These are phyloP conservation scores for Yponomeuta sedellus DNA, from an alignment of 2,888 invertebrate species.

Conservation along the genomic window DNA sequence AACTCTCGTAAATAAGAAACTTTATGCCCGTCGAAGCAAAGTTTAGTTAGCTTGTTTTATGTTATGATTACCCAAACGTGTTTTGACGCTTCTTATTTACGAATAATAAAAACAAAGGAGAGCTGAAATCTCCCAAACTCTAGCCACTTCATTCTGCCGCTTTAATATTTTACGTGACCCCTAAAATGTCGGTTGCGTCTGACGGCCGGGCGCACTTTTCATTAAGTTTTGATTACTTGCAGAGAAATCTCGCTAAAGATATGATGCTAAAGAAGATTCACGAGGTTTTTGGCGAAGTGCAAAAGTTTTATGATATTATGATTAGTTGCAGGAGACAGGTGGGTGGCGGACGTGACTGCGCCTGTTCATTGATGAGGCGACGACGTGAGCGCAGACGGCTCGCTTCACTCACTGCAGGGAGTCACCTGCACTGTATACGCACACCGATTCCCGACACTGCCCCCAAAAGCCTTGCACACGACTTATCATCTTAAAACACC, in stretches of 20 bases:
- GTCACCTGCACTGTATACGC: background rate
- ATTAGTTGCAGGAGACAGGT: slow-evolving; percentile 63
- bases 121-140: slow-evolving; percentile 56
- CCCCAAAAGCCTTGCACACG: background rate
- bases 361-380: background rate
- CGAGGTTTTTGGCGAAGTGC: slow-evolving; percentile 66
- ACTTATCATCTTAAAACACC: background rate
- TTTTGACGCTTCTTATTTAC: slow-evolving; percentile 60
- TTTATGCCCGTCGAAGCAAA: slow-evolving; percentile 11
- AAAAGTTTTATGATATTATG: slow-evolving; percentile 74
- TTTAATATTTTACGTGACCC: slow-evolving; percentile 77
- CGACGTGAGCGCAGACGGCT: background rate
- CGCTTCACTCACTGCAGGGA: background rate
- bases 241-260: slow-evolving; percentile 50
- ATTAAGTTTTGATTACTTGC: slow-evolving; percentile 72
- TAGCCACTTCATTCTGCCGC: slow-evolving; percentile 72
- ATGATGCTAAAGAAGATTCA: slow-evolving; percentile 51
- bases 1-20: slow-evolving; percentile 4
- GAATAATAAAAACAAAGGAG: slow-evolving; percentile 75
- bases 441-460: background rate
- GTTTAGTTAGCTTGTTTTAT: slow-evolving; percentile 34
- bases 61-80: slow-evolving; percentile 66
- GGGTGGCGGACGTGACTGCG: background rate
- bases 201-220: slow-evolving; percentile 67
- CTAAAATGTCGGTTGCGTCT: slow-evolving; percentile 60